Percentiles rank a stretch among this genome's conserved stretches.
Evolutionary conservation across 2,888 invertebrate genomes (phyloP).

Genomic region (Machimus atricapillus): DNA sequence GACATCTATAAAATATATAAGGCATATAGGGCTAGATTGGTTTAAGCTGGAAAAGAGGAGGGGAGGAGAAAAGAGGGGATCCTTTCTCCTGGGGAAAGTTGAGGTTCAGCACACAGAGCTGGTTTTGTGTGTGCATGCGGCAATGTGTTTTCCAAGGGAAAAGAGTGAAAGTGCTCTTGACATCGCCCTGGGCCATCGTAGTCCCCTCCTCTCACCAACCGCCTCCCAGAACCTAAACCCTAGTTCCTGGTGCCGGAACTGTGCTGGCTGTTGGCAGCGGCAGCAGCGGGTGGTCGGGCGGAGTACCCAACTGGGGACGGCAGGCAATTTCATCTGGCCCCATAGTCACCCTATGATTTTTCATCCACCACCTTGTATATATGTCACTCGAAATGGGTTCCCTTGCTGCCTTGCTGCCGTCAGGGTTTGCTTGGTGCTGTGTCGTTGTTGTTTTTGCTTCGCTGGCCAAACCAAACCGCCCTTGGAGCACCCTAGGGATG

Average conservation of each 20-base stretch:
- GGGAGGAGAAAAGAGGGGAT: neutral
- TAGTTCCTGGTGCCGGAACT: conserved; percentile 1
- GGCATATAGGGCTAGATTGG: neutral
- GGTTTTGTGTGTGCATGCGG: neutral
- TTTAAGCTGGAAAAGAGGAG: neutral
- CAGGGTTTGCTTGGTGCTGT: conserved; percentile 3
- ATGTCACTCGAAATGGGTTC: conserved; percentile 39
- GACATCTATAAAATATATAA: neutral
- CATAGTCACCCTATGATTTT: conserved; percentile 45
- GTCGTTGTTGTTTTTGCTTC: conserved; percentile 13
- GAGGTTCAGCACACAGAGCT: neutral
- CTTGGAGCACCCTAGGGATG: neutral
- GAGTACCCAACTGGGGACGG: neutral
- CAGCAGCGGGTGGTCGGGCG: neutral
- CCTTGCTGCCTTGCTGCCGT: conserved; percentile 33
- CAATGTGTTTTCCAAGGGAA: conserved; percentile 17
- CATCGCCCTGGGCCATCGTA: conserved; percentile 24
- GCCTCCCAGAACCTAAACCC: neutral
- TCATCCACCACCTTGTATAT: conserved; percentile 43
- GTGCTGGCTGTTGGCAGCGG: neutral
- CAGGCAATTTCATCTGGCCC: conserved; percentile 31
- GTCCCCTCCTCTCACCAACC: neutral
- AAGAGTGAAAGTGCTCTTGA: conserved; percentile 45
- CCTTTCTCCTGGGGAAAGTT: conserved; percentile 34
- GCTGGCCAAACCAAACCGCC: conserved; percentile 27